phyloP scores from a whole-genome alignment of 2,888 invertebrate genomes.

The Cephus pulcher region DNA sequence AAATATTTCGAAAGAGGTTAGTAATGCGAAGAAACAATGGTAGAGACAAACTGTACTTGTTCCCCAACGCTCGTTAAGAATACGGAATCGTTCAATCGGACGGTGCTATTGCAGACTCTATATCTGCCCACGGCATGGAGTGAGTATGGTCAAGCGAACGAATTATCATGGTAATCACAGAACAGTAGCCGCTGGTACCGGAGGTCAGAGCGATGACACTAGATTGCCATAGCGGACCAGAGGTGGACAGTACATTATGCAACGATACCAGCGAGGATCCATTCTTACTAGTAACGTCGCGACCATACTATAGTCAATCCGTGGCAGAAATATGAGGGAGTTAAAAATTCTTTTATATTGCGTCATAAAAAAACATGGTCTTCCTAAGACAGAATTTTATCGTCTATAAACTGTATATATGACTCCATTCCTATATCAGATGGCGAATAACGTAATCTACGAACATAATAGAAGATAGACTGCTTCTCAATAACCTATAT shows the following conservation, averaged over 20 bases:
- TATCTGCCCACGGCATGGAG: slow-evolving; percentile 35
- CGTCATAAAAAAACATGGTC: not conserved
- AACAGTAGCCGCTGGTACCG: slow-evolving; percentile 46
- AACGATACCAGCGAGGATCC: not conserved
- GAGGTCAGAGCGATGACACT: slow-evolving; percentile 48
- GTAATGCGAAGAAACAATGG: slow-evolving; percentile 36
- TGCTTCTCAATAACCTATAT: not conserved
- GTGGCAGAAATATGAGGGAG: not conserved
- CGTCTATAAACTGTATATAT: not conserved
- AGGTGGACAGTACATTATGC: slow-evolving; percentile 35
- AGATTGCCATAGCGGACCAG: slow-evolving; percentile 37
- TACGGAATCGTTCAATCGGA: slow-evolving; percentile 43
- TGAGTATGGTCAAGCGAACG: slow-evolving; percentile 39
- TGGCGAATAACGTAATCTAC: not conserved
- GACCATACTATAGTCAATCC: not conserved
- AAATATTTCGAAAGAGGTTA: not conserved
- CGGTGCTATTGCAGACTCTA: slow-evolving; percentile 44
- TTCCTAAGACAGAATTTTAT: not conserved
- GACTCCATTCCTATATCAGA: not conserved
- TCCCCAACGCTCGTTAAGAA: slow-evolving; percentile 42
- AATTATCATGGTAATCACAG: slow-evolving; percentile 57
- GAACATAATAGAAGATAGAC: not conserved
- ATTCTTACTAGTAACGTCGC: not conserved
- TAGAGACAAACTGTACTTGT: slow-evolving; percentile 25
- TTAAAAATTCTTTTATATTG: not conserved